Percentiles rank a stretch among this genome's conserved stretches.
phyloP scores from a whole-genome alignment of 2,797 vertebrate genomes.

The Percopsis omiscomaycus region DNA sequence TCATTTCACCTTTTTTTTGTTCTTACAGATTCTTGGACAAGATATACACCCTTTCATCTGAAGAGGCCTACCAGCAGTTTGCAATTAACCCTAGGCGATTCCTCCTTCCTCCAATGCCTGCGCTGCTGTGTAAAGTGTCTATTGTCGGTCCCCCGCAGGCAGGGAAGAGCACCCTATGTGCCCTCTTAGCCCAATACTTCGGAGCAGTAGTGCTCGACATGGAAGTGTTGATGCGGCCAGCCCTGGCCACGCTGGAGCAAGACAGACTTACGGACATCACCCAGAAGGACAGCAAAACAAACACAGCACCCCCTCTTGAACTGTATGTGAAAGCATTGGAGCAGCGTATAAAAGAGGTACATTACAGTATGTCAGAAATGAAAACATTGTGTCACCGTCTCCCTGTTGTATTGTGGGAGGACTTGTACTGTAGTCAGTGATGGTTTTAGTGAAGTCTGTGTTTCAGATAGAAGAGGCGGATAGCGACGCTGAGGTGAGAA shows the following conservation, averaged over 20 bases:
- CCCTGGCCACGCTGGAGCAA: slow-evolving; percentile 62
- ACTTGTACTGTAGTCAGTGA: not conserved
- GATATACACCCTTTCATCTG: slow-evolving; percentile 86
- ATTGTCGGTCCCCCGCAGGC: slow-evolving; percentile 82
- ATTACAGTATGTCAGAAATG: not conserved
- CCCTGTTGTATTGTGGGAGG: not conserved
- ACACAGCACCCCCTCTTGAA: slow-evolving; percentile 56
- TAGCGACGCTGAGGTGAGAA: slow-evolving; percentile 63
- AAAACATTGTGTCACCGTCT: not conserved
- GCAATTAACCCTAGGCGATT: slow-evolving; percentile 83
- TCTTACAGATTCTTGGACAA: slow-evolving; percentile 89
- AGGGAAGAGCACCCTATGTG: slow-evolving; percentile 86
- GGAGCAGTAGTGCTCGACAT: slow-evolving; percentile 83
- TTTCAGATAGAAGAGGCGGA: slow-evolving; percentile 72
- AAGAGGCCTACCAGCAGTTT: slow-evolving; percentile 82
- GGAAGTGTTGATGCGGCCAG: slow-evolving; percentile 64
- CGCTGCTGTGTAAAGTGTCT: slow-evolving; percentile 84
- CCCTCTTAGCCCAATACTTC: slow-evolving; percentile 81
- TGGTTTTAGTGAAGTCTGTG: slow-evolving; percentile 13
- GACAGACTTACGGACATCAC: slow-evolving; percentile 68
- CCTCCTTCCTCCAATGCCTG: slow-evolving; percentile 89
- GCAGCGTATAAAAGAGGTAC: slow-evolving; percentile 78
- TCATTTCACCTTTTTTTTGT: not conserved
- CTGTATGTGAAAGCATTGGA: slow-evolving; percentile 74
- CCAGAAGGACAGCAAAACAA: slow-evolving; percentile 50